Evolutionary conservation across 2,888 invertebrate genomes (phyloP), one percentile per base, ranked within the genome.

Genomic region (Imbricaverruca yamaguchii): DNA sequence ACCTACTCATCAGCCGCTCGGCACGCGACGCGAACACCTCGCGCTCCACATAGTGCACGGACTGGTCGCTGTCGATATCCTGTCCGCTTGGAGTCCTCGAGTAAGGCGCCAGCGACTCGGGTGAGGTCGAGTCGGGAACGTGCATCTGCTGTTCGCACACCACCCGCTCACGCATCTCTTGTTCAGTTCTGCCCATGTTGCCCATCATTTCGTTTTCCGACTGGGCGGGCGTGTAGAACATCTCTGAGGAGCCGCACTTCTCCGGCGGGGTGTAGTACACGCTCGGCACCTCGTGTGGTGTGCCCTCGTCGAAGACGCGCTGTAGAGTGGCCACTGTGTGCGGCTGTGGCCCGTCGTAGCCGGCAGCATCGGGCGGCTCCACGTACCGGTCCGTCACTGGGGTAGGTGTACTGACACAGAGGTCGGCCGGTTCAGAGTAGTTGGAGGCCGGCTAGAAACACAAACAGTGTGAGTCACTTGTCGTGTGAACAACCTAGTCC

Each of bases 191-290:
- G 74, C 21, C 23, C 53, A 18, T 21, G 13, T 21, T 21, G 9
- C 21, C 74, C 21, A 55, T 7, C 74, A 74, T 74, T 23, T 74
- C 74, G 55, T 74, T 74, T 53, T 53, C 74, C 74, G 74, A 74
- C 74, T 74, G 74, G 9, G 53, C 53, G 13, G 74, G 74, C 18
- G 74, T 74, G 21, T 55, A 74, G 74, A 23, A 74, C 9, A 55
- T 11, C 74, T 74, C 74, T 55, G 23, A 11, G 18, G 74, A 74
- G 74, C 74, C 55, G 55, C 74, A 74, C 55, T 74, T 12, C 74
- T 74, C 53, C 55, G 74, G 74, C 21, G 74, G 74, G 10, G 74
- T 74, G 55, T 55, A 74, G 21, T 74, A 74, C 10, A 55, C 21
- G 74, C 74, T 74, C 21, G 74, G 21, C 18, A 15, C 74, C 10